Base-by-base conservation (phyloP, 1,140 invertebrate genomes). In the Pseudomyrmex dendroicus region DNA sequence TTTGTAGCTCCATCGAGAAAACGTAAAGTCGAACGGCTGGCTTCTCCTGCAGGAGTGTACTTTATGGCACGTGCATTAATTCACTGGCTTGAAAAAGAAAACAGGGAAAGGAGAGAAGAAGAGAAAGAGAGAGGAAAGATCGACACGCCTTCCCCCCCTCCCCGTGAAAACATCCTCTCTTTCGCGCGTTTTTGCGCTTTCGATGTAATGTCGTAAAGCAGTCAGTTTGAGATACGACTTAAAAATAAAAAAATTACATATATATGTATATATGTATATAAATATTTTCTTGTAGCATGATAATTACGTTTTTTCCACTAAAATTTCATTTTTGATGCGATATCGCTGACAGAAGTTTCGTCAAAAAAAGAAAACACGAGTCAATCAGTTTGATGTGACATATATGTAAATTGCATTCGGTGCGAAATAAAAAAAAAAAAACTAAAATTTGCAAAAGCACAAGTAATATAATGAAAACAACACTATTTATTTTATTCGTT, bases 51-150 rank as follows among this genome's bases (percentile, higher is more conserved):
- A 84, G 66, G 76, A 84, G 83, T 84, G 83, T 80, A 74, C 83
- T 84, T 84, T 84, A 84, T 84, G 61, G 83, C 66, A 70, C 15
- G 50, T 84, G 83, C 83, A 84, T 84, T 84, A 84, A 84, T 84
- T 84, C 83, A 82, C 76, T 48, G 35, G 66, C 35, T 82, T 82
- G 64, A 84, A 82, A 84, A 84, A 84, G 64, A 78, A 80, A 80
- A 80, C 48, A 76, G 70, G 44, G 2, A 66, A 56, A 83, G 64
- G 50, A 83, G 17, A 44, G 48, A 25, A 64, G 10, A 20, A 15
- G 59, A 64, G 64, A 46, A 54, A 72, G 8, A 44, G 17, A 17
- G n/a, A 44, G 52, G 2, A 17, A 57, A 73, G 25, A 12, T 13
- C 12, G 35, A 70, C 67, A 64, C 62, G 25, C 50, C 9, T n/a